These are phyloP conservation scores for Drosophila asahinai DNA, from an alignment of 1,140 invertebrate species.

Conservation along the genomic window DNA sequence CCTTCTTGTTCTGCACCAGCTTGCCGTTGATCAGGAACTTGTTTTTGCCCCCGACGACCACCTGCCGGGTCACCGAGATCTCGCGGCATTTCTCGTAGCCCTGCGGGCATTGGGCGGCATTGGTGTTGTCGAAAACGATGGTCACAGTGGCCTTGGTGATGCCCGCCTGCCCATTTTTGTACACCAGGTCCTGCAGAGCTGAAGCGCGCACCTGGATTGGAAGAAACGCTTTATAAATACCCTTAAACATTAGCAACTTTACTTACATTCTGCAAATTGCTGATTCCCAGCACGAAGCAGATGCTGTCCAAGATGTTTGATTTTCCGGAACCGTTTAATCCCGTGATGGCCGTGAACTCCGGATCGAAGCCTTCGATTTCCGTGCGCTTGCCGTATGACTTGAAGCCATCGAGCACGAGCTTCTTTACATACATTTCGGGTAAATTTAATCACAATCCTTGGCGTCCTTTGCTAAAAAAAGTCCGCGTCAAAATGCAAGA, in stretches of 20 bases:
- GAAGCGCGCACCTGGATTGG: constrained; percentile 92
- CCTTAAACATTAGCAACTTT: background rate
- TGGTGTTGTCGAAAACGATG: constrained; percentile 97
- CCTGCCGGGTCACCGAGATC: constrained; percentile 96
- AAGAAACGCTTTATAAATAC: background rate
- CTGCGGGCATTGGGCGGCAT: constrained; percentile 93
- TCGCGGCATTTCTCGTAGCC: constrained; percentile 97
- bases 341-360: constrained; percentile 99
- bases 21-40: constrained; percentile 98
- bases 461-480: background rate
- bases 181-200: constrained; percentile 97
- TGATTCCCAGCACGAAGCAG: constrained; percentile 98
- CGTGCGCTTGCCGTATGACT: constrained; percentile 97
- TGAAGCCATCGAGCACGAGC: constrained; percentile 98
- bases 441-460: background rate
- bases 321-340: constrained; percentile 99
- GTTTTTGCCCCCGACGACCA: constrained; percentile 93
- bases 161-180: constrained; percentile 98
- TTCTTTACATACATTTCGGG: constrained; percentile 96
- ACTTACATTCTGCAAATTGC: constrained; percentile 95
- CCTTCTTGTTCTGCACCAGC: constrained; percentile 94
- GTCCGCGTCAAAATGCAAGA: constrained; percentile 23
- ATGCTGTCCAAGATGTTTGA: constrained; percentile 99
- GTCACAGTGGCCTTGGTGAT: constrained; percentile 98
- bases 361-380: constrained; percentile 97